A percentile compares a stretch with the other conserved stretches of the same genome.
These are phyloP conservation scores for Paraescarpia echinospica DNA, from an alignment of 1,140 invertebrate genomes.

Conservation along the genomic window DNA sequence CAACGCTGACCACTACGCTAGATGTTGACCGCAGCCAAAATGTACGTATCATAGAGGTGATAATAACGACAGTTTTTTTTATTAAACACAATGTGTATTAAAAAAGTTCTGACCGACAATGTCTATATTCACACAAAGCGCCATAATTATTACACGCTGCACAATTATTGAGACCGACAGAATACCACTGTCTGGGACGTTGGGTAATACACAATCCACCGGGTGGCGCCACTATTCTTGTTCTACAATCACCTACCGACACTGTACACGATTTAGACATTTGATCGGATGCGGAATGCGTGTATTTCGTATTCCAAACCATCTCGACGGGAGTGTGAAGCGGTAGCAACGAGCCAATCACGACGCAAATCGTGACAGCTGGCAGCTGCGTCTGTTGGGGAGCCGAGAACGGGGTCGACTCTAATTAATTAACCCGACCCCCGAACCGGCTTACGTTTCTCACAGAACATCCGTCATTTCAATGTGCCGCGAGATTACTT, in stretches of 20 bases:
- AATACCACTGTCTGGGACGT: neutral
- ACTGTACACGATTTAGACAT: neutral
- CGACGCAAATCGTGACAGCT: neutral
- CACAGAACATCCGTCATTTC: neutral
- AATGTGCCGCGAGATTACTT: neutral
- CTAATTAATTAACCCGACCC: neutral
- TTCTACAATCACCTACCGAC: neutral
- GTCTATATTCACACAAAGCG: too few relatives aligned
- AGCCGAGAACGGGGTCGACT: neutral
- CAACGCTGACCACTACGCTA: too few relatives aligned
- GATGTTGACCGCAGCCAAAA: too few relatives aligned
- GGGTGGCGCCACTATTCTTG: neutral
- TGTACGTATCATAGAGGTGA: too few relatives aligned
- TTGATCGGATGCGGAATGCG: neutral
- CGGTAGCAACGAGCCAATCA: neutral
- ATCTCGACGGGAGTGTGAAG: neutral
- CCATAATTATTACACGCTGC: too few relatives aligned
- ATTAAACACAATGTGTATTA: too few relatives aligned
- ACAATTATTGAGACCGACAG: neutral
- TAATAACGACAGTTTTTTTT: too few relatives aligned
- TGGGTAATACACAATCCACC: neutral
- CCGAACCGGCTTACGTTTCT: neutral
- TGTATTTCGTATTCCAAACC: neutral
- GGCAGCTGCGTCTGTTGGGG: neutral
- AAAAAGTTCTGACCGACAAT: too few relatives aligned